Base-by-base conservation (phyloP, 2,113 vertebrate genomes). In the Spea bombifrons region DNA sequence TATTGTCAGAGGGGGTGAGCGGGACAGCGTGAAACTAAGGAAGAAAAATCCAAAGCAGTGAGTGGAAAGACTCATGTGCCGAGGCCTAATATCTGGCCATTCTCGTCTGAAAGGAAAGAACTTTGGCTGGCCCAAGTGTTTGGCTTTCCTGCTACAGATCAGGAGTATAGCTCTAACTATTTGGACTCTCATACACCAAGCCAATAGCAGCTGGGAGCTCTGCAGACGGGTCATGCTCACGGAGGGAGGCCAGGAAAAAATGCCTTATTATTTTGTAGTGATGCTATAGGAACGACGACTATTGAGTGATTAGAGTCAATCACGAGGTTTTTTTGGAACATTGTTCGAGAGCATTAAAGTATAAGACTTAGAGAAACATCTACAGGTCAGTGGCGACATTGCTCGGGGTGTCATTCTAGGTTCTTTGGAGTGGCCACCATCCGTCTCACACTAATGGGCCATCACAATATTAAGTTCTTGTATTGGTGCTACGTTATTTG, bases 61-160 rank as follows among this genome's bases (percentile, higher is more conserved):
- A 82, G 81, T n/a, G 81, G 83, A 81, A 85, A 82, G 66, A 59
- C 66, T 73, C 80, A 48, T 57, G 7, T 43, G 74, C 76, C 69
- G 83, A 43, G 80, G 82, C 82, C 73, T 0, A 17, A 61, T 30
- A 9, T 59, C 7, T 83, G 82, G 46, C 53, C 46, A 8, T 47
- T 47, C 10, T 49, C 44, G 44, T 30, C 52, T 16, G 80, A 85
- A 78, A 53, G 63, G 49, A 7, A 53, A 81, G 85, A 85, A 79
- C 85, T 86, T 86, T 89, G 89, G 86, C 86, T 85, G 83, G 82
- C 84, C 84, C 4, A 64, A 53, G 55, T 78, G 71, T 81, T 88
- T 86, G 86, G 86, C 85, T 89, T 59, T 59, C 8, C 63, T 73
- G 71, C 5, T 63, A 4, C 49, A 68, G 84, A 81, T 84, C 84